Base-by-base conservation (phyloP, 2,888 invertebrate species). In the Zygothrica quintamaculata region DNA sequence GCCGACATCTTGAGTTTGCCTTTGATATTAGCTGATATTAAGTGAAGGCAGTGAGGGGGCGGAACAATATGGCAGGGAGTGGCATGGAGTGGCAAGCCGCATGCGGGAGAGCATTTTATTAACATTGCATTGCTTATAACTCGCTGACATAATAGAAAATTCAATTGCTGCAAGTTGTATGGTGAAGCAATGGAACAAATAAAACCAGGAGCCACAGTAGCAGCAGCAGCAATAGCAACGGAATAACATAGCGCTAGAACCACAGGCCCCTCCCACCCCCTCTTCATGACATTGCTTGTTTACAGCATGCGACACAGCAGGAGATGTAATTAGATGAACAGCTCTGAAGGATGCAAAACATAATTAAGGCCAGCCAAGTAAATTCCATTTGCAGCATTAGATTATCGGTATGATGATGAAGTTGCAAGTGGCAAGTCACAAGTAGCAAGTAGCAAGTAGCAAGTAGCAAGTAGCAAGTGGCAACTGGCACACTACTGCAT, bases 121-220 rank as follows among this genome's bases (percentile, higher is more conserved):
- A 79, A 79, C 87, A 84, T 79, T 79, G 81, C 79, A 87, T 60
- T 87, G 79, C 79, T 68, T 73, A 68, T 77, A 76, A 73, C 84
- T 81, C 60, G 68, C 71, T 65, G 80, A 76, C 82, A 86, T 76
- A 82, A 84, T 84, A 71, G 74, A 84, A 84, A 82, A 87, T 85
- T 80, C 76, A 87, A 87, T 87, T 82, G 88, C 86, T 80, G 47
- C 46, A 15, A 52, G n/a, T 3, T n/a, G n/a, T n/a, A 57, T 13
- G 43, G 51, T 50, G 11, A 33, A 37, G 13, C 25, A 26, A 29
- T 25, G 34, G 39, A 7, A n/a, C 12, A 39, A 22, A 39, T 18
- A 26, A 25, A 2, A 25, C 13, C 12, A 22, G 31, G 1, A 3
- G 2, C 22, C 13, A 2, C 16, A 7, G 4, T 11, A 22, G 3